Conservation (phyloP, 2,888 invertebrate species). For the Eulithis prunata region DNA sequence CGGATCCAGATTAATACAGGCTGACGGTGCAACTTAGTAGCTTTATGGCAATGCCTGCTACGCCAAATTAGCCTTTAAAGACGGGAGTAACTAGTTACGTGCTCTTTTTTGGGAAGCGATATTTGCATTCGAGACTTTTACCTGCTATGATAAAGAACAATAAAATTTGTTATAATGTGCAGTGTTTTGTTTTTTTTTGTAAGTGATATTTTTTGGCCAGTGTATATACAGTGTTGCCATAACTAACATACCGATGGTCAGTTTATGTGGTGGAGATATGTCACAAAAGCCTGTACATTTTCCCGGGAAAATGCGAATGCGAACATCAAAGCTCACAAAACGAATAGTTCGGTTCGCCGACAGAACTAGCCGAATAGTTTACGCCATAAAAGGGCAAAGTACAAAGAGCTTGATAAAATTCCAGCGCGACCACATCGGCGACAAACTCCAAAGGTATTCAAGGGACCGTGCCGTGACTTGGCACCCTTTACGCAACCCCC, state of each 20-base stretch:
- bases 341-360: conserved; percentile 71
- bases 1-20: conserved; percentile 82
- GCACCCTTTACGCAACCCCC: conserved; percentile 73
- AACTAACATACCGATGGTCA: conserved; percentile 41
- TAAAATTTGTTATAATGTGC: background rate
- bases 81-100: conserved; percentile 4
- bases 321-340: conserved; percentile 70
- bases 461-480: conserved; percentile 75
- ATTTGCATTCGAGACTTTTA: background rate
- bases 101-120: conserved; percentile 1
- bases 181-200: background rate
- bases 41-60: conserved; percentile 63
- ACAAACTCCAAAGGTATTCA: conserved; percentile 80
- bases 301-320: conserved; percentile 37
- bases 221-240: conserved; percentile 25
- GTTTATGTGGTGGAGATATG: conserved; percentile 26
- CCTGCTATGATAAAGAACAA: background rate
- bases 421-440: conserved; percentile 77
- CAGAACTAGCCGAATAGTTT: conserved; percentile 78
- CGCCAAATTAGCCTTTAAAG: conserved; percentile 37
- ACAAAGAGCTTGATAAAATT: conserved; percentile 83
- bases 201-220: background rate
- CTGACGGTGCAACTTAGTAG: conserved; percentile 79
- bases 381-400: conserved; percentile 74
- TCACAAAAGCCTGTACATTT: conserved; percentile 36